phyloP scores from a whole-genome alignment of 2,888 invertebrate species.

The Globia sparganii region DNA sequence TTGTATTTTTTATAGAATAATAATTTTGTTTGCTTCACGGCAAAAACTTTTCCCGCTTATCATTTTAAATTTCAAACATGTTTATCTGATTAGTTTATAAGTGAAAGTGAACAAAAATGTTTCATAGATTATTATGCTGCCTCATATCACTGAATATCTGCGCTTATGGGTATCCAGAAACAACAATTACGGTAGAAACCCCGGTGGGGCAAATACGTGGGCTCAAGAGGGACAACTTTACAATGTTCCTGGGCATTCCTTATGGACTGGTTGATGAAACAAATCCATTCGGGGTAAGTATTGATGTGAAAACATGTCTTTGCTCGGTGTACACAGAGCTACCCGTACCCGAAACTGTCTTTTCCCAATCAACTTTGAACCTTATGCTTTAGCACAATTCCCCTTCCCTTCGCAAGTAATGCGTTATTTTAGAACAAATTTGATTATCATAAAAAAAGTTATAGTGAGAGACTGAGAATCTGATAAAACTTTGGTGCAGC shows the following conservation, averaged over 20 bases:
- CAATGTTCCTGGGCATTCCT: constrained; percentile 20
- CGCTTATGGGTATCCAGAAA: background rate
- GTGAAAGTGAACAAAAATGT: constrained; percentile 1
- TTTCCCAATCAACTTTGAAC: too few relatives aligned
- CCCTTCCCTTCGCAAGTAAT: too few relatives aligned
- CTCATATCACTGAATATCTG: background rate
- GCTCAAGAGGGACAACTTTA: background rate
- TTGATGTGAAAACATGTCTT: background rate
- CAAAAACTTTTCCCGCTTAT: background rate
- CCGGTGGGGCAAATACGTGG: constrained; percentile 7
- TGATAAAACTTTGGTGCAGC: too few relatives aligned
- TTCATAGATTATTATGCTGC: constrained; percentile 7
- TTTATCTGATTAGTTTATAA: background rate
- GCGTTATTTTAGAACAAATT: too few relatives aligned
- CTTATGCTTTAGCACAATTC: too few relatives aligned
- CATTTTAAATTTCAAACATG: constrained; percentile 9
- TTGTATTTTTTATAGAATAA: background rate
- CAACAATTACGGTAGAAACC: background rate
- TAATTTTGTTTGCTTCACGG: background rate
- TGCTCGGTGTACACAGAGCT: too few relatives aligned
- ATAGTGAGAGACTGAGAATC: too few relatives aligned
- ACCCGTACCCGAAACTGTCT: too few relatives aligned
- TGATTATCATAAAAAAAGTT: too few relatives aligned
- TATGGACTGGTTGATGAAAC: constrained; percentile 24
- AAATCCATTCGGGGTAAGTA: constrained; percentile 34